These are phyloP conservation scores for Harmothoe impar DNA, from an alignment of 2,888 invertebrate species.

Conservation along the genomic window DNA sequence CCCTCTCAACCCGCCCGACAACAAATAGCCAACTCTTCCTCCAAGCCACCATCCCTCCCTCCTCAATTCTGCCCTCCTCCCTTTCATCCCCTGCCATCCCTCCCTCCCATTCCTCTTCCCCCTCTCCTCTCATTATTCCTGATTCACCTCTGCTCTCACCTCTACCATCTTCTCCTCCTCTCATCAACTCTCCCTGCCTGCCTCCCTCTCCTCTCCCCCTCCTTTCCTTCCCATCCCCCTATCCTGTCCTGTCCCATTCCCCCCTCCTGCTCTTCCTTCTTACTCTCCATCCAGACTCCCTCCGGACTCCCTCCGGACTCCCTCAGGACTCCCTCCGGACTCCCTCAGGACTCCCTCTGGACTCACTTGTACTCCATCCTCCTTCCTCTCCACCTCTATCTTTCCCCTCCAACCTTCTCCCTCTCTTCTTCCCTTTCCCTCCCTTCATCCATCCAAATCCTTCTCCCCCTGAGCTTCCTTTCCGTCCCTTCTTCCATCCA, in stretches of 20 bases:
- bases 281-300: no score
- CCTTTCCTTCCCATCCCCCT: background rate
- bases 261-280: background rate
- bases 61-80: conserved; percentile 4
- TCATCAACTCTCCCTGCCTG: background rate
- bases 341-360: no score
- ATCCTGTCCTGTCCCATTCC: background rate
- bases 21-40: no score
- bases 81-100: background rate
- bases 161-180: background rate
- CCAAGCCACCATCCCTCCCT: background rate
- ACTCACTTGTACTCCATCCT: background rate
- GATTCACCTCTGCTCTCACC: background rate
- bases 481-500: background rate
- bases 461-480: background rate
- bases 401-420: background rate
- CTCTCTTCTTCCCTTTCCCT: background rate
- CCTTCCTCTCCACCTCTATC: background rate
- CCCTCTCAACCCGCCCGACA: no score
- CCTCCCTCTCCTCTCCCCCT: background rate
- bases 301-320: no score
- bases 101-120: background rate
- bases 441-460: background rate
- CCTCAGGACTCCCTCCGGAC: no score
- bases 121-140: no score